Evolutionary conservation across 35 echinoderm and acorn worm genomes (phyloP).

Genomic region (Nesometra sesokonis): DNA sequence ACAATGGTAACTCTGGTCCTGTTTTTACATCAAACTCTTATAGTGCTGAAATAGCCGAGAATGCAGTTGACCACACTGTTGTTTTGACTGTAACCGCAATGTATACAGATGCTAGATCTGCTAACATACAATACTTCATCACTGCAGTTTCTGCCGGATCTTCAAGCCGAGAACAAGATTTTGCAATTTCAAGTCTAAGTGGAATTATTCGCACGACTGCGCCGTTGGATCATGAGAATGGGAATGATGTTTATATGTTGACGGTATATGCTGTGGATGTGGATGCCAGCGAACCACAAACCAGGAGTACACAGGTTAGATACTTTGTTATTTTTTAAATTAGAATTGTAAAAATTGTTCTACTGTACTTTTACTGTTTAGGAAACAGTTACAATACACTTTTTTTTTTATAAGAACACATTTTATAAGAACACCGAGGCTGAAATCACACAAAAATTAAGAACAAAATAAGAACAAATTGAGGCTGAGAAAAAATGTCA

Average conservation of each 20-base stretch:
- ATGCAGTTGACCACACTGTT: slow-evolving; percentile 33
- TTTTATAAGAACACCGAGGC: too few species aligned
- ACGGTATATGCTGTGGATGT: slow-evolving; percentile 77
- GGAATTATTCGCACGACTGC: slow-evolving; percentile 40
- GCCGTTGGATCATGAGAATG: slow-evolving; percentile 50
- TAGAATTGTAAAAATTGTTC: too few species aligned
- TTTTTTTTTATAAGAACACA: too few species aligned
- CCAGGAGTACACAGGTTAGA: slow-evolving; percentile 71
- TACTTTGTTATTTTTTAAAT: not conserved
- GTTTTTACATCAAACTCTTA: slow-evolving; percentile 44
- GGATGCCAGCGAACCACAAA: slow-evolving; percentile 29
- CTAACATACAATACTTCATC: slow-evolving; percentile 67
- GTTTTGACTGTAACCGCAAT: slow-evolving; percentile 49
- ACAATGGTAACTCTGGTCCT: slow-evolving; percentile 34
- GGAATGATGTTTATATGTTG: slow-evolving; percentile 20
- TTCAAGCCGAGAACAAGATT: slow-evolving; percentile 23
- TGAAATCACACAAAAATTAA: too few species aligned
- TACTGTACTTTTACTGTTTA: too few species aligned
- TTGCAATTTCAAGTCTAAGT: slow-evolving; percentile 10
- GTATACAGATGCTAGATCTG: slow-evolving; percentile 28
- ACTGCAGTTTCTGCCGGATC: slow-evolving; percentile 45
- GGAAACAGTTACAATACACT: too few species aligned
- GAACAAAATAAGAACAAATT: too few species aligned
- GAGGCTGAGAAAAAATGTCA: too few species aligned
- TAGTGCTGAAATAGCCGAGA: slow-evolving; percentile 33